Percentiles rank a stretch among this genome's conserved stretches.
phyloP scores from a whole-genome alignment of 2,797 vertebrate species.

The Streptopelia turtur region DNA sequence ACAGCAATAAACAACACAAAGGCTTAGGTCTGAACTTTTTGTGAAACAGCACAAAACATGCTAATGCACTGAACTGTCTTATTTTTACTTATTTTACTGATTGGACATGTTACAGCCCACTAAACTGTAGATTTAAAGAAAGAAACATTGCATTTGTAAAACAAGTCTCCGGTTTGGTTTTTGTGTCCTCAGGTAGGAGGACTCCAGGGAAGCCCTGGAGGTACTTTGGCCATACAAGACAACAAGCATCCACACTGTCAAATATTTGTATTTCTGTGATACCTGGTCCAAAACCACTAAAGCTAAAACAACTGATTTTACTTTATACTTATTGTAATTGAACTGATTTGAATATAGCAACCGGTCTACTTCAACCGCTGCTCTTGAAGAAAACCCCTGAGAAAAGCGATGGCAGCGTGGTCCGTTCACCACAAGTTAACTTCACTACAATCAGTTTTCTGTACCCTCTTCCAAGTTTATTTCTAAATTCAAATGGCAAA shows the following conservation, averaged over 20 bases:
- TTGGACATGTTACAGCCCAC: accelerated
- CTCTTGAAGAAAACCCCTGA: background rate
- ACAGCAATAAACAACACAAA: background rate
- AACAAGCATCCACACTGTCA: background rate
- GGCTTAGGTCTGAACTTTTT: background rate
- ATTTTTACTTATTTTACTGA: background rate
- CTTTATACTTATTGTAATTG: background rate
- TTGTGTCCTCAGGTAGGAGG: background rate
- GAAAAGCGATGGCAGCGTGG: background rate
- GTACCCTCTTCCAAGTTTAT: background rate
- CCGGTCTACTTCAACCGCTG: accelerated
- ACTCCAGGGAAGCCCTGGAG: background rate
- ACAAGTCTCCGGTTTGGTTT: background rate
- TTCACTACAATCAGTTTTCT: background rate
- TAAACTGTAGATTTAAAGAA: background rate
- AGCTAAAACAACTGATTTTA: background rate
- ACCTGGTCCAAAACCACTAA: background rate
- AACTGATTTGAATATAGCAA: accelerated
- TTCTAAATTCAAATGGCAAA: background rate
- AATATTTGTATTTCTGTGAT: background rate
- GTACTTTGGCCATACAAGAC: background rate
- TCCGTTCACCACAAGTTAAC: background rate
- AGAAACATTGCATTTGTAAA: background rate
- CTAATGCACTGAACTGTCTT: background rate
- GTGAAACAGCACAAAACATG: background rate